A percentile compares a stretch with the other conserved stretches of the same genome.
Evolutionary conservation across 1,140 invertebrate genomes (phyloP).

Genomic region (Sitodiplosis mosellana): DNA sequence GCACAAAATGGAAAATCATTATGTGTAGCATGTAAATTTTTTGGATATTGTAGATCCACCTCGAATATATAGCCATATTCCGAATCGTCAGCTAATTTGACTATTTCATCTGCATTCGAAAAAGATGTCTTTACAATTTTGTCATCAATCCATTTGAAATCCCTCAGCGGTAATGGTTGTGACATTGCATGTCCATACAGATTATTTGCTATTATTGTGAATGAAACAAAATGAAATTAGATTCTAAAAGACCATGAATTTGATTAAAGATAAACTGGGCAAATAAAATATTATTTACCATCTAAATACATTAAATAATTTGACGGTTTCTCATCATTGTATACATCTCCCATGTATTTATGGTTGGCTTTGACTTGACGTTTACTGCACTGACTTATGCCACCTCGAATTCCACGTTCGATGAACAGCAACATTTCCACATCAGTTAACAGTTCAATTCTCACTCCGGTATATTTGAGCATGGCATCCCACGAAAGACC

Average conservation of each 20-base stretch:
- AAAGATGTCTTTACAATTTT: conserved; percentile 7
- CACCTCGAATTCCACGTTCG: conserved; percentile 22
- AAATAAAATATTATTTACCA: conserved; percentile 2
- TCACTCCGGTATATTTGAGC: conserved; percentile 20
- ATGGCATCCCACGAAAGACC: conserved; percentile 23
- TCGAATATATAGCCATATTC: conserved; percentile 32
- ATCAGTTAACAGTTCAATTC: conserved; percentile 29
- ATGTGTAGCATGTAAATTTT: conserved; percentile 30
- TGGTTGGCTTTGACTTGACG: conserved; percentile 28
- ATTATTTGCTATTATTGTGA: conserved; percentile 22
- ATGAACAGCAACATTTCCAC: conserved; percentile 25
- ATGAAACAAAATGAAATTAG: no score
- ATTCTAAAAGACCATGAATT: no score
- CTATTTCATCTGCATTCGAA: conserved; percentile 6
- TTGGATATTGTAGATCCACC: conserved; percentile 21
- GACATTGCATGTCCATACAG: conserved; percentile 32
- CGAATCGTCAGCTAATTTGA: conserved; percentile 19
- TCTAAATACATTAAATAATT: conserved; percentile 24
- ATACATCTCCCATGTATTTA: conserved; percentile 20
- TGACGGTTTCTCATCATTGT: conserved; percentile 14
- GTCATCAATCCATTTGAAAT: conserved; percentile 26
- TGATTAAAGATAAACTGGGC: no score
- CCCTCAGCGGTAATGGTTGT: conserved; percentile 20
- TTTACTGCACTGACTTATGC: conserved; percentile 20
- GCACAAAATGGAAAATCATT: conserved; percentile 30